A percentile compares a stretch with the other conserved stretches of the same genome.
Conservation (phyloP, 2,888 invertebrate species). For the Ecliptopera silaceata region DNA sequence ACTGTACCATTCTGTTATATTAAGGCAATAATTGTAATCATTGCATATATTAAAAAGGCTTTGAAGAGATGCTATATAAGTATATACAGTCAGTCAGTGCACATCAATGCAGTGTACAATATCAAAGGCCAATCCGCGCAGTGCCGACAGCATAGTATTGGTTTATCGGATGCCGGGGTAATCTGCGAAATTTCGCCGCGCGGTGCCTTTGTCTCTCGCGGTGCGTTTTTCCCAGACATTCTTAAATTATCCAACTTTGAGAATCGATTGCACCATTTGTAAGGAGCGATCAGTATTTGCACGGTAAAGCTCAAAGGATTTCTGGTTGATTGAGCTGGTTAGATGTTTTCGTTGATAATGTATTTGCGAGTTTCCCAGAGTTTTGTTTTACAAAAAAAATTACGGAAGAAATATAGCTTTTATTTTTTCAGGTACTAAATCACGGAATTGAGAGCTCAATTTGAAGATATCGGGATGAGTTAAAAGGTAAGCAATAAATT, state of each 20-base stretch:
- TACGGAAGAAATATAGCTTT: slow-evolving; percentile 4
- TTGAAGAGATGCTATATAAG: background rate
- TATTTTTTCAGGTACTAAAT: slow-evolving; percentile 41
- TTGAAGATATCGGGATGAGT: slow-evolving; percentile 51
- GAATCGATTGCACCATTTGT: slow-evolving; percentile 66
- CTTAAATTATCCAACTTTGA: slow-evolving; percentile 69
- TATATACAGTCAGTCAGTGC: background rate
- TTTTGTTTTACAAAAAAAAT: background rate
- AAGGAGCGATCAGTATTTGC: slow-evolving; percentile 66
- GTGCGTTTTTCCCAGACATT: slow-evolving; percentile 59
- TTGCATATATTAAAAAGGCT: no score
- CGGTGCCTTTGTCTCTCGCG: slow-evolving; percentile 63
- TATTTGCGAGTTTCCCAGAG: slow-evolving; percentile 41
- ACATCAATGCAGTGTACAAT: background rate
- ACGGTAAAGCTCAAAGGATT: slow-evolving; percentile 75
- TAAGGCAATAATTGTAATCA: no score
- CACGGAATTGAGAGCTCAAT: slow-evolving; percentile 24
- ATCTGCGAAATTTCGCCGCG: slow-evolving; percentile 76
- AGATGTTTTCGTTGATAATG: slow-evolving; percentile 43
- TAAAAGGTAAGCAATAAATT: slow-evolving; percentile 48
- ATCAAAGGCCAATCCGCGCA: slow-evolving; percentile 50
- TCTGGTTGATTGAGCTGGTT: slow-evolving; percentile 54
- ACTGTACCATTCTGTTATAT: background rate
- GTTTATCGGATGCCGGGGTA: slow-evolving; percentile 78
- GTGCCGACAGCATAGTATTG: slow-evolving; percentile 65